Conservation (phyloP, 2,797 vertebrate species). For the Sciurus vulgaris region DNA sequence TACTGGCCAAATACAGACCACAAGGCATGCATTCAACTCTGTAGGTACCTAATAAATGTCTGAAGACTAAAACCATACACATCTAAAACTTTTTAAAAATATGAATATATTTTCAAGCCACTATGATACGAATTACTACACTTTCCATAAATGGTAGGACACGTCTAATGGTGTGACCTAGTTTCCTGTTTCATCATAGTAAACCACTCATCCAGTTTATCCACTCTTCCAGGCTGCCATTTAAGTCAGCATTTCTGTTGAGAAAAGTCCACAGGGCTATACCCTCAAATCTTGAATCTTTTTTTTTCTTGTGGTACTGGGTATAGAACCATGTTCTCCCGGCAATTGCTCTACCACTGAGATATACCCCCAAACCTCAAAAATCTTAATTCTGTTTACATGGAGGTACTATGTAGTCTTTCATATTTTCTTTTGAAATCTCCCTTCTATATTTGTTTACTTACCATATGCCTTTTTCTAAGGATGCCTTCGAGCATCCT, state of each 20-base stretch:
- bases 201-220: neutral
- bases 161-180: neutral
- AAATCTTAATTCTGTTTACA: neutral
- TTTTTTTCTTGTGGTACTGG: neutral
- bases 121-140: slow-evolving; percentile 8
- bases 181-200: neutral
- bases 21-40: slow-evolving; percentile 45
- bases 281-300: neutral
- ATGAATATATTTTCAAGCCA: slow-evolving; percentile 17
- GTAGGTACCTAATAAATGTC: slow-evolving; percentile 3
- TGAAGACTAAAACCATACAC: neutral
- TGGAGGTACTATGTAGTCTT: neutral
- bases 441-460: neutral
- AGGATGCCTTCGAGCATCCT: neutral
- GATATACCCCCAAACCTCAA: neutral
- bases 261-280: neutral
- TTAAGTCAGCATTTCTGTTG: neutral
- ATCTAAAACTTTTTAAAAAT: neutral
- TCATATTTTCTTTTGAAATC: slow-evolving; percentile 22
- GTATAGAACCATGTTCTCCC: neutral
- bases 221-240: neutral
- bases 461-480: neutral
- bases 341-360: neutral
- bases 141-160: neutral
- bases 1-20: slow-evolving; percentile 53